phyloP scores from a whole-genome alignment of 2,888 invertebrate genomes.

The Thymelicus lineola region DNA sequence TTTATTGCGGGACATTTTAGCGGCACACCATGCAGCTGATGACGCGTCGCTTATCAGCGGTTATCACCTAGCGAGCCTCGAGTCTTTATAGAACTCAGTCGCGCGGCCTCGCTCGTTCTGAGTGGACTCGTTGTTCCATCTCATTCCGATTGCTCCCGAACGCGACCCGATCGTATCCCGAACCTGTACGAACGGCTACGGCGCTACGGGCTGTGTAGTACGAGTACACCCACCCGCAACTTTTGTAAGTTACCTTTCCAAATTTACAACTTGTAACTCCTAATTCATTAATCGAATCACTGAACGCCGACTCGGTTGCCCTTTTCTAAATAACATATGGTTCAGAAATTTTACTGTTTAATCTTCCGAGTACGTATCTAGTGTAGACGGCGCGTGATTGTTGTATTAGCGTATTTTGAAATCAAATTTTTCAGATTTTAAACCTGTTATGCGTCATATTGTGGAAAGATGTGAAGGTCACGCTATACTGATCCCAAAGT shows the following conservation, averaged over 20 bases:
- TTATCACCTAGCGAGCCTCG: conserved; percentile 77
- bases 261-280: conserved; percentile 29
- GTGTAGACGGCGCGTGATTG: conserved; percentile 48
- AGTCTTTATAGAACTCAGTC: conserved; percentile 60
- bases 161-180: conserved; percentile 44
- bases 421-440: conserved; percentile 46
- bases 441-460: conserved; percentile 49
- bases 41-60: conserved; percentile 76
- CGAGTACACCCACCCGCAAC: conserved; percentile 10
- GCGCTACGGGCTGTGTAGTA: conserved; percentile 22
- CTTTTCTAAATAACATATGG: conserved; percentile 18
- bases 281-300: conserved; percentile 36
- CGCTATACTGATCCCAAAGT: conserved; percentile 51
- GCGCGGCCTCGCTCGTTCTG: conserved; percentile 67
- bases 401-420: conserved; percentile 48
- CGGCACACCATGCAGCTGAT: conserved; percentile 56
- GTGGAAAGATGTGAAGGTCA: conserved; percentile 52
- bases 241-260: conserved; percentile 41
- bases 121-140: conserved; percentile 56
- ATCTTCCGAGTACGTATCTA: conserved; percentile 42
- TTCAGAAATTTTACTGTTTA: conserved; percentile 39
- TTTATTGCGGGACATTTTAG: conserved; percentile 48
- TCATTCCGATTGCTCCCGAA: conserved; percentile 47
- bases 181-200: conserved; percentile 39
- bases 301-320: conserved; percentile 5